Base-by-base conservation (phyloP, 2,113 vertebrate species). In the Rhizomys pruinosus region DNA sequence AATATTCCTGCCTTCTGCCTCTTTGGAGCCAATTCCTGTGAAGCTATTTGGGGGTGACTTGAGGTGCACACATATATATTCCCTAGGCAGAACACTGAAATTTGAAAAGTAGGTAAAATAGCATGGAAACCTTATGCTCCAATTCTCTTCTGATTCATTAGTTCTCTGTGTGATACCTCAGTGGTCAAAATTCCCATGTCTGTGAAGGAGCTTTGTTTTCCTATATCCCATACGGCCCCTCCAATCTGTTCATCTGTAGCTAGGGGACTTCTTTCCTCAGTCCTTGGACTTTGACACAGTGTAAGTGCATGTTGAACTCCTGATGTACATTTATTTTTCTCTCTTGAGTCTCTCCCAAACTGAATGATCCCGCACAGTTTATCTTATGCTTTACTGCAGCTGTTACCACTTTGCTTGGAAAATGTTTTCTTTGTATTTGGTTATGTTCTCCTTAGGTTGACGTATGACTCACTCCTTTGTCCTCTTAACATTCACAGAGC, bases 331-430 rank as follows among this genome's bases (percentile, higher is more conserved):
- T 8, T 94, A n/a, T 96, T 79, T 57, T 10, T 4, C 61, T 80
- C 29, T 59, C 47, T 93, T 74, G 52, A n/a, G 61, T 96, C 92
- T 96, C 92, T 93, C 93, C 68, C 57, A 69, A 94, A 92, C 44
- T 81, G 42, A 44, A 7, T 3, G 84, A 89, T 93, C 82, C 91
- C 76, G 63, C 52, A 91, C 85, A 74, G 85, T 97, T 97, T 89
- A 97, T 82, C 96, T 96, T 87, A 7, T 89, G 95, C 68, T 80
- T 59, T 84, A 87, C 79, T 97, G 72, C 94, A 98, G 96, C 91
- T 97, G 96, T 95, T 93, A 95, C 92, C 88, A 91, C 92, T 98
- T 97, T 95, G 87, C 95, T 97, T 68, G 91, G 61, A 96, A 95
- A 97, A 86, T 27, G 82, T 85, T 96, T 97, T 97, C 96, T 94